Evolutionary conservation across 2,113 vertebrate species (phyloP).

Genomic region (Peucedramus taeniatus): DNA sequence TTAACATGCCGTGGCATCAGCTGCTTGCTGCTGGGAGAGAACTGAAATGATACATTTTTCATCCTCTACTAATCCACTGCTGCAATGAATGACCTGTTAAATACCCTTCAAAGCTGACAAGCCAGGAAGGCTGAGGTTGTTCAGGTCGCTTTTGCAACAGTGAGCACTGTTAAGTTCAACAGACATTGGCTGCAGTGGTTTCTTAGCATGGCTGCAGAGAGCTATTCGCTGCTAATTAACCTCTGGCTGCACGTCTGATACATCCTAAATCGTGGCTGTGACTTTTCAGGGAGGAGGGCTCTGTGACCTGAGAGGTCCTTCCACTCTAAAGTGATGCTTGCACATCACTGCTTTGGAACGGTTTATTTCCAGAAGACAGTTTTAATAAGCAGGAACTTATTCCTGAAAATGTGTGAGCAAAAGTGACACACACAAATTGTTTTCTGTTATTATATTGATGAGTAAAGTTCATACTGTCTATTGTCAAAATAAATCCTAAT

Average conservation of each 20-base stretch:
- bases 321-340: not conserved
- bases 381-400: not conserved
- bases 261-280: not conserved
- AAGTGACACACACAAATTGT: not conserved
- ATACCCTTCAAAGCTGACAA: not conserved
- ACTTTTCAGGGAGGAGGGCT: not conserved
- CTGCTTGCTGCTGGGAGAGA: not conserved
- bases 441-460: not conserved
- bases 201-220: not conserved
- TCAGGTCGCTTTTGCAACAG: not conserved
- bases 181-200: not conserved
- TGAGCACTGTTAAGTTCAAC: not conserved
- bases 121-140: not conserved
- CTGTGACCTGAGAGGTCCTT: not conserved
- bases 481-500: slow-evolving; percentile 19
- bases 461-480: not conserved
- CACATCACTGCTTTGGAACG: not conserved
- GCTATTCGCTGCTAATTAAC: not conserved
- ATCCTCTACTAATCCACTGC: slow-evolving; percentile 29
- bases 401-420: not conserved
- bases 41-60: slow-evolving; percentile 59
- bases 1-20: slow-evolving; percentile 36
- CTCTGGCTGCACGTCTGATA: not conserved
- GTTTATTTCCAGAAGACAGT: not conserved
- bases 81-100: slow-evolving; percentile 30